These are phyloP conservation scores for Halesus radiatus DNA, from an alignment of 1,140 invertebrate species.

Conservation along the genomic window DNA sequence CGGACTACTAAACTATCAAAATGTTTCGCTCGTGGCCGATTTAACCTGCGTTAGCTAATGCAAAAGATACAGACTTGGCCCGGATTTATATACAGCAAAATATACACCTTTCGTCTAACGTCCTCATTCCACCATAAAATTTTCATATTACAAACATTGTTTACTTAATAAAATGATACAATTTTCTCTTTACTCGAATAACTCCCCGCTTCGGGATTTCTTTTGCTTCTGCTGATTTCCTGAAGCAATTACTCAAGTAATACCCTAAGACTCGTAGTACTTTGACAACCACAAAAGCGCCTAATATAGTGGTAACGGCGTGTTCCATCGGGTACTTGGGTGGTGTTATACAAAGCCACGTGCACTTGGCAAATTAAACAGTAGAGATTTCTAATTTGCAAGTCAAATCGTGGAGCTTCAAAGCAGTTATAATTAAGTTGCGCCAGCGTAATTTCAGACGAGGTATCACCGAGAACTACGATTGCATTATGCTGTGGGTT, in stretches of 20 bases:
- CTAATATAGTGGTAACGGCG: neutral
- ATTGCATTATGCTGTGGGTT: neutral
- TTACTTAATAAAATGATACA: neutral
- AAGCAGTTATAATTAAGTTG: slow-evolving; percentile 25
- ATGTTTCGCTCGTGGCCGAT: no score
- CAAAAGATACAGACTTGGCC: no score
- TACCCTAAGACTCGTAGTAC: neutral
- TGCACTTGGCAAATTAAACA: slow-evolving; percentile 23
- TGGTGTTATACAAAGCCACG: slow-evolving; percentile 10
- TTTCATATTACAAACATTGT: no score
- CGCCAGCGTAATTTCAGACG: neutral
- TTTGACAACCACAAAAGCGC: neutral
- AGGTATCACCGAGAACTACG: neutral
- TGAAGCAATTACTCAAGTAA: neutral
- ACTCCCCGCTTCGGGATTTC: neutral
- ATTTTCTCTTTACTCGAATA: neutral
- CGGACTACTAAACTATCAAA: no score
- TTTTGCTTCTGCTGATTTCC: neutral
- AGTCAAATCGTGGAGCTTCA: slow-evolving; percentile 19
- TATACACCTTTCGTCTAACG: no score
- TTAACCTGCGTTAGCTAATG: no score
- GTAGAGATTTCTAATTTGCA: slow-evolving; percentile 32
- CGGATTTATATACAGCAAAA: no score
- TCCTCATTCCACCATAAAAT: no score
- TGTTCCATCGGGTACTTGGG: neutral